Evolutionary conservation across 2,797 vertebrate genomes (phyloP).

Genomic region (Carapus acus): DNA sequence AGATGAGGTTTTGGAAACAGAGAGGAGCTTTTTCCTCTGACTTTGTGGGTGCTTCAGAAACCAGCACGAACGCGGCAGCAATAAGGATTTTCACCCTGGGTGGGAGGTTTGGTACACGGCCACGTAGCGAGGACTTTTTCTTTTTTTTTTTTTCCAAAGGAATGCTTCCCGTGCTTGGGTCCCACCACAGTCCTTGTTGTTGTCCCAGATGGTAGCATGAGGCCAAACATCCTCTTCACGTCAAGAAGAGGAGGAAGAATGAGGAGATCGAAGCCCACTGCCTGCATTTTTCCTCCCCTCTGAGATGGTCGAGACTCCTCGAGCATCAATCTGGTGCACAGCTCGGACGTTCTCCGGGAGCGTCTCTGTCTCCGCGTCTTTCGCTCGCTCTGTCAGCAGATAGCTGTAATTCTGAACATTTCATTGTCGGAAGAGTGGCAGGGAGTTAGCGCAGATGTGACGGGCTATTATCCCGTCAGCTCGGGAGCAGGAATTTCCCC

Average conservation of each 20-base stretch:
- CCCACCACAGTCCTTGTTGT: constrained; percentile 81
- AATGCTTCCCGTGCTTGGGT: constrained; percentile 83
- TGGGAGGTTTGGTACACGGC: constrained; percentile 73
- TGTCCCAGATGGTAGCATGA: constrained; percentile 56
- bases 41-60: constrained; percentile 76
- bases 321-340: constrained; percentile 15
- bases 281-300: constrained; percentile 69
- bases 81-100: constrained; percentile 53
- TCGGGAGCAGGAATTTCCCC: no score
- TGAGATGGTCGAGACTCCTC: constrained; percentile 40
- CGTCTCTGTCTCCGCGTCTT: no score
- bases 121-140: constrained; percentile 79
- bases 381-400: no score
- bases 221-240: constrained; percentile 55
- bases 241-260: constrained; percentile 57
- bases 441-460: no score
- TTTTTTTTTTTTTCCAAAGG: constrained; percentile 69
- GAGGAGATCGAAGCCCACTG: constrained; percentile 72
- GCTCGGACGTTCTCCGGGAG: no score
- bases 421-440: no score
- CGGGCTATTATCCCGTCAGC: no score
- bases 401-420: no score
- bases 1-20: constrained; percentile 71
- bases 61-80: constrained; percentile 65
- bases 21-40: constrained; percentile 68